Evolutionary conservation across 2,113 vertebrate species (phyloP), one percentile per base, ranked within the genome.

Genomic region (Gobiocypris rarus): DNA sequence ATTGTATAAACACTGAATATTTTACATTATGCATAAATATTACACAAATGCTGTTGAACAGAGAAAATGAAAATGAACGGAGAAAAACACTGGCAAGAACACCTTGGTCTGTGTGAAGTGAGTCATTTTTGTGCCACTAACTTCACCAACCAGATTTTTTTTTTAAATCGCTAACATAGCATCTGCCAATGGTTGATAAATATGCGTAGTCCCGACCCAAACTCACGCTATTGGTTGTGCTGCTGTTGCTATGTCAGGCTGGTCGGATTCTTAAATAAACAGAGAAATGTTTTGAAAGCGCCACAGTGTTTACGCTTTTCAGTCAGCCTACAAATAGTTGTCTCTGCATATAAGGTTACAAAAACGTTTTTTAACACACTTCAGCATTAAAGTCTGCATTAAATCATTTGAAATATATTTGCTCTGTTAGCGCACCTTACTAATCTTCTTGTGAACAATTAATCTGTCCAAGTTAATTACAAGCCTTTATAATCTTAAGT

Each of bases 11-110:
- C 4, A 14, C 56, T 78, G 24, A 45, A 26, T 61, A 78, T 45
- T 78, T 61, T 5, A 75, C 2, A 6, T n/a, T 34, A 56, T 76
- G 74, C 17, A 56, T 77, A 24, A 41, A 59, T 41, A 78, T 61
- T 61, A 45, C 19, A 83, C 81, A 63, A 83, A 81, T 84, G 83
- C 45, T 71, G 34, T 78, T 43, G n/a, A n/a, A n/a, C n/a, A n/a
- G n/a, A n/a, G n/a, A n/a, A n/a, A n/a, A 19, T 61, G 8, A 43
- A 77, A 41, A 43, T 26, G 22, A 38, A 43, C 56, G 10, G 38
- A 61, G 7, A 43, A 43, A 43, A 45, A 43, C 5, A 5, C 1
- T 45, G 22, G 5, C 6, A 73, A 26, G 22, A 71, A 41, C 28
- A 56, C 9, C 8, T 13, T 3, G 41, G 69, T 45, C 11, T 71